Evolutionary conservation across 2,797 vertebrate genomes (phyloP).

Genomic region (Phoebastria nigripes): DNA sequence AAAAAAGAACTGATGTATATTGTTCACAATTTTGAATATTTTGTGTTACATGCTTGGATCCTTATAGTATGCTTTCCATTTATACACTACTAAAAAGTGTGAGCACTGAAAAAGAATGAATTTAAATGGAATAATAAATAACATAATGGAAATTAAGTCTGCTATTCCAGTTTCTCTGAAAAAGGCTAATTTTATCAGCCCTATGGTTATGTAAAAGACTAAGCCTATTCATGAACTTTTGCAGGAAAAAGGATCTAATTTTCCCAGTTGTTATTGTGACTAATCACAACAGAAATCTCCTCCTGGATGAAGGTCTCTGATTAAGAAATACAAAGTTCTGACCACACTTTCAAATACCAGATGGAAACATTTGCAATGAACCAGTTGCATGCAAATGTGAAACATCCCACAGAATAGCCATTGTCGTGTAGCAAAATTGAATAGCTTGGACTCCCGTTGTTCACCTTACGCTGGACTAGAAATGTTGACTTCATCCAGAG

Average conservation of each 20-base stretch:
- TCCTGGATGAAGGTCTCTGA: neutral
- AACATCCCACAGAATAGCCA: neutral
- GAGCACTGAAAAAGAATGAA: neutral
- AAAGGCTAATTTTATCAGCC: neutral
- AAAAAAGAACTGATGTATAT: neutral
- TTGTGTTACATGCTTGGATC: neutral
- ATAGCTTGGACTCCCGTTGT: neutral
- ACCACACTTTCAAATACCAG: neutral
- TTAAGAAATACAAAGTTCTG: neutral
- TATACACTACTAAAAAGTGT: neutral
- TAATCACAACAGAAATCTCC: neutral
- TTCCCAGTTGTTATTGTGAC: neutral
- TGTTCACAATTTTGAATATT: neutral
- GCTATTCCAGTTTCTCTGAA: neutral
- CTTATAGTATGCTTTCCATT: neutral
- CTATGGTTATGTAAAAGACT: neutral
- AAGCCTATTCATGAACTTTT: neutral
- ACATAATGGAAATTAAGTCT: neutral
- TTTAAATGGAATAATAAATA: neutral
- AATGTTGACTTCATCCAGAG: neutral
- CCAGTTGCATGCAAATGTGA: neutral
- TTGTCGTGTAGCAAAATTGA: neutral
- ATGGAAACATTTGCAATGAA: neutral
- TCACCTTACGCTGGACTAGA: neutral
- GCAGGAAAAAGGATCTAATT: neutral